These are phyloP conservation scores for Cossypha dichroa DNA, from an alignment of 2,797 vertebrate genomes.

Conservation along the genomic window DNA sequence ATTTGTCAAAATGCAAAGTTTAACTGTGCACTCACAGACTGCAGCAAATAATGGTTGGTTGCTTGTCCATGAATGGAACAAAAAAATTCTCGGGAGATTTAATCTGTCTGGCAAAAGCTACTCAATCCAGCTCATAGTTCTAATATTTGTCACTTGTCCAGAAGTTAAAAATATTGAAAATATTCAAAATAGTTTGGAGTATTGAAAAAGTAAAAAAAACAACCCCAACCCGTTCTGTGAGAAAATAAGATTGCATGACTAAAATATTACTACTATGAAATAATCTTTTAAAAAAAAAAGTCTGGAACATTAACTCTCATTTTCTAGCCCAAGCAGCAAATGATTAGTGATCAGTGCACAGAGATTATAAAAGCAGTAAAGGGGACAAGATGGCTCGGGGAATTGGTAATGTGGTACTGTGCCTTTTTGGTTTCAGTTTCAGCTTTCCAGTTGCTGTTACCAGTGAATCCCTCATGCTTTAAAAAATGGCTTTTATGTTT, in stretches of 20 bases:
- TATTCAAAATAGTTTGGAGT: slow-evolving; percentile 11
- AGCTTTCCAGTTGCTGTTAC: slow-evolving; percentile 39
- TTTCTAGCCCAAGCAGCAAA: neutral
- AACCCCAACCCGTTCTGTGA: neutral
- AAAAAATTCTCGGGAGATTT: neutral
- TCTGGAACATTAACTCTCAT: neutral
- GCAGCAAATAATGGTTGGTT: neutral
- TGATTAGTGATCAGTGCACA: neutral
- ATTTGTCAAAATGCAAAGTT: neutral
- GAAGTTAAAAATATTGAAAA: slow-evolving; percentile 37
- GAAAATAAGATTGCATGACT: neutral
- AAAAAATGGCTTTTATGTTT: slow-evolving; percentile 50
- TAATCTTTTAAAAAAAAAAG: neutral
- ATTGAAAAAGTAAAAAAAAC: neutral
- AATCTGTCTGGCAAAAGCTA: neutral
- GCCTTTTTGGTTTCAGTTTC: slow-evolving; percentile 56
- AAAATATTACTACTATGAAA: neutral
- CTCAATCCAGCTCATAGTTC: neutral
- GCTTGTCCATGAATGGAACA: neutral
- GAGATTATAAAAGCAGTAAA: slow-evolving; percentile 14
- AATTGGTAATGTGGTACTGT: neutral
- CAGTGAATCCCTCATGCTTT: slow-evolving; percentile 48
- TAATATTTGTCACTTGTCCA: slow-evolving; percentile 31
- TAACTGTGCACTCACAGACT: neutral
- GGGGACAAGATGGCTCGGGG: neutral